A percentile compares a stretch with the other conserved stretches of the same genome.
Conservation (phyloP, 1,140 invertebrate genomes). For the Campoletis sonorensis region DNA sequence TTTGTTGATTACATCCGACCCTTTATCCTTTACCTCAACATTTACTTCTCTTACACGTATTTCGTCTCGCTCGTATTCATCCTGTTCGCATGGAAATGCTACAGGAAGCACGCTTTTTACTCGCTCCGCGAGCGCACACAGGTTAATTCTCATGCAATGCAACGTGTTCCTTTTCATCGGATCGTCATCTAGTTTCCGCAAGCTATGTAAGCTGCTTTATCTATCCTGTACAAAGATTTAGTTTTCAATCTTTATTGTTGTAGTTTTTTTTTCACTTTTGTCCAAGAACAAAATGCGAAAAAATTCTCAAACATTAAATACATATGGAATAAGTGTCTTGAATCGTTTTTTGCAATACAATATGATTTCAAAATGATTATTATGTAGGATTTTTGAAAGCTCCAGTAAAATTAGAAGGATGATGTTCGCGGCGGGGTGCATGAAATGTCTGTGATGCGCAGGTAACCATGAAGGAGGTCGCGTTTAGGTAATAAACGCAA, state of each 20-base stretch:
- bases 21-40: not conserved
- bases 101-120: not conserved
- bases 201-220: not conserved
- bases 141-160: not conserved
- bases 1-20: slow-evolving; percentile 9
- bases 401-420: not conserved
- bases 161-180: slow-evolving; percentile 4
- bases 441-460: not conserved
- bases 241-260: too few relatives aligned
- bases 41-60: not conserved
- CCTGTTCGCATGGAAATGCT: not conserved
- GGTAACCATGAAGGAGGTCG: not conserved
- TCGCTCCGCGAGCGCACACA: not conserved
- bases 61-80: not conserved
- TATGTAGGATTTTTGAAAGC: not conserved
- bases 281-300: too few relatives aligned
- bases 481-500: slow-evolving; percentile 32
- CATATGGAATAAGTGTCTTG: too few relatives aligned
- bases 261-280: too few relatives aligned
- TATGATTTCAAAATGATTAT: not conserved
- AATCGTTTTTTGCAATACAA: too few relatives aligned
- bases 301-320: too few relatives aligned
- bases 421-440: not conserved
- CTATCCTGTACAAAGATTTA: too few relatives aligned
- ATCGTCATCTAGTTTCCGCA: not conserved